Evolutionary conservation across 1,140 invertebrate genomes (phyloP).

Genomic region (Cepaea nemoralis): DNA sequence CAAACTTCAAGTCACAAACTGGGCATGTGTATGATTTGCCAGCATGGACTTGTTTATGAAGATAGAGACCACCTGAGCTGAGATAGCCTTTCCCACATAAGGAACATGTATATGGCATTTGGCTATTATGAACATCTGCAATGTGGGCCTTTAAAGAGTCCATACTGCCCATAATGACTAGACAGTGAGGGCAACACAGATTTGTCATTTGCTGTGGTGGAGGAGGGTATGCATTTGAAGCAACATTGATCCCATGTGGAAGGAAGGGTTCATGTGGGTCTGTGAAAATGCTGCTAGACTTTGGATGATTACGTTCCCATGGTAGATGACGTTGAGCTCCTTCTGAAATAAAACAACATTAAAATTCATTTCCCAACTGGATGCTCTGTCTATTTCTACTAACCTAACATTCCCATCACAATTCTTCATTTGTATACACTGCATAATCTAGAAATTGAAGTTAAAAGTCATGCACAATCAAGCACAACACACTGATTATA

Average conservation of each 20-base stretch:
- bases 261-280: neutral
- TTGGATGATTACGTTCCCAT: neutral
- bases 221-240: neutral
- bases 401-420: neutral
- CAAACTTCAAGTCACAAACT: slow-evolving; percentile 27
- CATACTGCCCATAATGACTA: neutral
- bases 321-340: neutral
- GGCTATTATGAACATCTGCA: neutral
- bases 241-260: neutral
- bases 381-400: neutral
- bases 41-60: slow-evolving; percentile 18
- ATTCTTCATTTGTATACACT: too few species aligned
- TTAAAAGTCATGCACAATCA: too few species aligned
- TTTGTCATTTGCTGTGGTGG: neutral
- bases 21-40: slow-evolving; percentile 27
- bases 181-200: slow-evolving; percentile 1
- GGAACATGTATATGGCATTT: slow-evolving; percentile 1
- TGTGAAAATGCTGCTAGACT: neutral
- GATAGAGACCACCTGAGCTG: slow-evolving; percentile 17
- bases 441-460: too few species aligned
- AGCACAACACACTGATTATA: too few species aligned
- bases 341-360: neutral
- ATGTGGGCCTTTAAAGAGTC: slow-evolving; percentile 9
- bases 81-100: slow-evolving; percentile 27
- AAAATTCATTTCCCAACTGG: neutral